Conservation (phyloP, 35 echinoderm and acorn worm genomes). For the Heliocidaris tuberculata region DNA sequence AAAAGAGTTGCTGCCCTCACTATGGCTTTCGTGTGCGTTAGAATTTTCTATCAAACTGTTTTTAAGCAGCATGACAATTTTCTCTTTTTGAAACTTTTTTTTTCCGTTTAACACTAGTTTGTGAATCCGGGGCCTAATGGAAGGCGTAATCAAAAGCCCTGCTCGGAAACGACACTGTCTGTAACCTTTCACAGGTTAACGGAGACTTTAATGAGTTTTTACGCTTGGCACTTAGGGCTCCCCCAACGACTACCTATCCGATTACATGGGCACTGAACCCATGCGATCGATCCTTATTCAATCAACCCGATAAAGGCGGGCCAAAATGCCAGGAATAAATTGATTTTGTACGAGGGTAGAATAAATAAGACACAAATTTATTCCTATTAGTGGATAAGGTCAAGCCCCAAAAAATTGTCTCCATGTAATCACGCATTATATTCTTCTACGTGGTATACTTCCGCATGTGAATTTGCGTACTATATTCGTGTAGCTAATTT, state of each 20-base stretch:
- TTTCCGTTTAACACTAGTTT: background rate
- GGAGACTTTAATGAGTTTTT: conserved; percentile 18
- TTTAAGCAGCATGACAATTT: no score
- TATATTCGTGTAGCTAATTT: background rate
- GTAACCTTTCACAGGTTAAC: background rate
- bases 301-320: background rate
- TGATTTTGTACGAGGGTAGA: background rate
- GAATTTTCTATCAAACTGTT: no score
- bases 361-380: background rate
- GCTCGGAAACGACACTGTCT: background rate
- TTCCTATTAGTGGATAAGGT: background rate
- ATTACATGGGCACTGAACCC: background rate
- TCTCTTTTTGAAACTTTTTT: no score
- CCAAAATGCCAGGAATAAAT: background rate
- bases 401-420: background rate
- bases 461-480: background rate
- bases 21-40: no score
- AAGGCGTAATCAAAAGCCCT: background rate
- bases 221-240: background rate
- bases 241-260: background rate
- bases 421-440: background rate
- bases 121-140: background rate
- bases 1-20: no score
- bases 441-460: background rate
- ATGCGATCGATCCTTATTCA: background rate